phyloP scores from a whole-genome alignment of 1,140 invertebrate genomes.

The Drosophila orena region DNA sequence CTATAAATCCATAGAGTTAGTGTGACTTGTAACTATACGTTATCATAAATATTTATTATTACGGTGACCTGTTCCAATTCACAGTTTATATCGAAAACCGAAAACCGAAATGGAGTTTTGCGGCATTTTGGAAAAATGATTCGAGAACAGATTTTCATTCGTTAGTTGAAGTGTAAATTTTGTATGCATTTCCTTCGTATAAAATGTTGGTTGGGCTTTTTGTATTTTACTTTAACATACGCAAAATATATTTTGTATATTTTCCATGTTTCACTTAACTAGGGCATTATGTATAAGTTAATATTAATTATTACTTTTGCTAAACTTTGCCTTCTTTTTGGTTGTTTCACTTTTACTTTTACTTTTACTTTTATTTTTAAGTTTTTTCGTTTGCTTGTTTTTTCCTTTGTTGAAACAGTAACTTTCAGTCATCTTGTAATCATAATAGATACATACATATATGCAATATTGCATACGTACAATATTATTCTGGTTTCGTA shows the following conservation, averaged over 20 bases:
- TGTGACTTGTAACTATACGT: conserved; percentile 52
- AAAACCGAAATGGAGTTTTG: conserved; percentile 36
- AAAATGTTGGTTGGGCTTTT: conserved; percentile 63
- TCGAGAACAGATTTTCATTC: conserved; percentile 34
- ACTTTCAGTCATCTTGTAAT: conserved; percentile 82
- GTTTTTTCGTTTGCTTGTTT: conserved; percentile 17
- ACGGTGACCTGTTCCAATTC: conserved; percentile 21
- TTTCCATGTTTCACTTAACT: conserved; percentile 56
- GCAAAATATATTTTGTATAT: conserved; percentile 81
- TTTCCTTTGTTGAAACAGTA: conserved; percentile 71
- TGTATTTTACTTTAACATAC: conserved; percentile 65
- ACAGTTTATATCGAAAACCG: conserved; percentile 37
- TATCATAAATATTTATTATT: conserved; percentile 37
- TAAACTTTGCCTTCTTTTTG: conserved; percentile 49
- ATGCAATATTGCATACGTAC: conserved; percentile 66
- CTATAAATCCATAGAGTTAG: conserved; percentile 54
- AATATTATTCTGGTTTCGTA: conserved; percentile 61
- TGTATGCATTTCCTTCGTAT: conserved; percentile 54
- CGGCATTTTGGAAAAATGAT: conserved; percentile 43
- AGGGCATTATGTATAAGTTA: conserved; percentile 59
- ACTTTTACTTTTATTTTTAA: conserved; percentile 41
- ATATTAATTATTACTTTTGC: conserved; percentile 69
- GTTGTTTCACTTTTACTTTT: conserved; percentile 5
- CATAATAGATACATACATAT: conserved; percentile 80
- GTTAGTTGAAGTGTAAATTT: conserved; percentile 64